A percentile compares a stretch with the other conserved stretches of the same genome.
These are phyloP conservation scores for Chrysocyon brachyurus DNA, from an alignment of 2,797 vertebrate genomes.

Conservation along the genomic window DNA sequence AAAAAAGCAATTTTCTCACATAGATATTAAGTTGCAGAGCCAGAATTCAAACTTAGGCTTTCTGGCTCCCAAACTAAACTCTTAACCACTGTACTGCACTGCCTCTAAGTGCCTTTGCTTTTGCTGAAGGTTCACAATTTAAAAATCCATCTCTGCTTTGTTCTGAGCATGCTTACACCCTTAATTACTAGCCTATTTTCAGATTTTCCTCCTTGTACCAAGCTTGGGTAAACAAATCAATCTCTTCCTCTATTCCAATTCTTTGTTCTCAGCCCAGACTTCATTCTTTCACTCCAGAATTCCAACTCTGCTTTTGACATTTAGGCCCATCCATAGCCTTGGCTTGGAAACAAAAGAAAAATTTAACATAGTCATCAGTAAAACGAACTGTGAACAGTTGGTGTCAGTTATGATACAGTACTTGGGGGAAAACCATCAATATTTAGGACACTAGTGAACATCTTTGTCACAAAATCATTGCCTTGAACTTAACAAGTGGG, in stretches of 20 bases:
- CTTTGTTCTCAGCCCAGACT: not conserved
- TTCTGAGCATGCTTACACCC: not conserved
- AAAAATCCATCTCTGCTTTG: not conserved
- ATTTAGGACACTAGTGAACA: not conserved
- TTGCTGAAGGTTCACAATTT: not conserved
- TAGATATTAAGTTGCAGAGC: not conserved
- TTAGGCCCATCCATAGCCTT: not conserved
- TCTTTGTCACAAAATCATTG: not conserved
- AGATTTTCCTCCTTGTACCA: not conserved
- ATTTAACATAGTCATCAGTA: not conserved
- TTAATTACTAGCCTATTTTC: not conserved
- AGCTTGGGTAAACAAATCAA: not conserved
- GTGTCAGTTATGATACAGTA: not conserved
- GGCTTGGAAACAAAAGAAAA: not conserved
- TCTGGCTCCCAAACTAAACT: not conserved
- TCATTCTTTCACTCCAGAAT: not conserved
- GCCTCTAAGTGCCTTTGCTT: not conserved
- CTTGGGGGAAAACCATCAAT: not conserved
- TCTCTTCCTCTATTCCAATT: not conserved
- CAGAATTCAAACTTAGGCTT: not conserved
- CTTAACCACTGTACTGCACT: not conserved
- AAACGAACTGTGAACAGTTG: not conserved
- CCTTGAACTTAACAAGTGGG: not conserved
- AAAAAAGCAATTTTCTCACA: not conserved
- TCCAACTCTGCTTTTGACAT: not conserved